A percentile compares a stretch with the other conserved stretches of the same genome.
phyloP scores from a whole-genome alignment of 2,113 vertebrate species.

The Orientallactaga bullata region DNA sequence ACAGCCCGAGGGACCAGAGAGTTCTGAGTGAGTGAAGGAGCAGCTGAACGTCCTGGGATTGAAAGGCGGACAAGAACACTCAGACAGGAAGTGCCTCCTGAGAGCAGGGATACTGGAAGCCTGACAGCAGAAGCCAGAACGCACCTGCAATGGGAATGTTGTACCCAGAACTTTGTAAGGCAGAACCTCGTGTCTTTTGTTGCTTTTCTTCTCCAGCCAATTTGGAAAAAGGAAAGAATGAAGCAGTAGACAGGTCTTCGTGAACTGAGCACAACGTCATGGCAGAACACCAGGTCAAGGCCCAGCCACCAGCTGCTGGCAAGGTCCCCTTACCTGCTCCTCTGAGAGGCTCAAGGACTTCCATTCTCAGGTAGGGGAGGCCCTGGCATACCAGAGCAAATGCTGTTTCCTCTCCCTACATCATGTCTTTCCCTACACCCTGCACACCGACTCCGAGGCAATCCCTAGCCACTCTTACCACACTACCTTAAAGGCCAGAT shows the following conservation, averaged over 20 bases:
- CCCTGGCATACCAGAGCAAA: not conserved
- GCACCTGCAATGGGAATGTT: not conserved
- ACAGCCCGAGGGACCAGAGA: too few relatives aligned
- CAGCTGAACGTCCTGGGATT: not conserved
- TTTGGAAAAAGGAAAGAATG: not conserved
- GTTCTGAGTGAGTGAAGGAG: not conserved
- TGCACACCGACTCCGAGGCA: not conserved
- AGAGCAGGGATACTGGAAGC: not conserved
- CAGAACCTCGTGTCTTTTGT: not conserved
- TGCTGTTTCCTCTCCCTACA: not conserved
- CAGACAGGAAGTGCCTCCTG: not conserved
- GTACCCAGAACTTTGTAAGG: not conserved
- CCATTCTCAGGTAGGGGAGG: not conserved
- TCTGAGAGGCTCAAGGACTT: not conserved
- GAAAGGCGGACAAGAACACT: not conserved
- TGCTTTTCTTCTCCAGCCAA: not conserved
- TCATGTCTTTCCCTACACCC: not conserved
- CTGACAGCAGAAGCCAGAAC: not conserved
- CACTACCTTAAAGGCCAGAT: not conserved
- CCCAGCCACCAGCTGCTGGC: slow-evolving; percentile 31
- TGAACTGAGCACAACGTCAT: not conserved
- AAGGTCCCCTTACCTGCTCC: not conserved
- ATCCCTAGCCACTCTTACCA: not conserved
- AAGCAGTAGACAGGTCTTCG: not conserved
- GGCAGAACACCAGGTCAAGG: not conserved